Evolutionary conservation across 2,113 vertebrate genomes (phyloP), one percentile per base, ranked within the genome.

Genomic region (Henicopernis longicauda): DNA sequence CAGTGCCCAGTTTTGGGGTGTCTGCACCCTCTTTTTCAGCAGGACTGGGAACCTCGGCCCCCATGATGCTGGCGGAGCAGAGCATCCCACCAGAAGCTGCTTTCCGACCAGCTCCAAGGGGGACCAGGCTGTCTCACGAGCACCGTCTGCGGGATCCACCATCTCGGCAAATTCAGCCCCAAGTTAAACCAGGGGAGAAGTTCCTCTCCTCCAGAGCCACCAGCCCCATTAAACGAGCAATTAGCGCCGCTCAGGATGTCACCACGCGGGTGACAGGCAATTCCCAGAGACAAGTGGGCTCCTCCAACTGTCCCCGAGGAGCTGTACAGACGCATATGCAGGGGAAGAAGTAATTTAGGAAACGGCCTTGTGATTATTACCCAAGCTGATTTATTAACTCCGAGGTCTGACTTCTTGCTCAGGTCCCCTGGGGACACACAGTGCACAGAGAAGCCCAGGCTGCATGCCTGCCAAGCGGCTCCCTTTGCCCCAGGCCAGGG

Each of bases 11-110:
- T 26, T 36, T 25, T 17, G 58, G 23, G n/a, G 58, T 25, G n/a
- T 25, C n/a, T 36, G n/a, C 2, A 2, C n/a, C n/a, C 22, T 25
- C 58, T 61, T 61, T 26, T 25, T 36, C 58, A 36, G n/a, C 58
- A 61, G 15, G n/a, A 61, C 58, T 11, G n/a, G 58, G 15, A 61
- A 16, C n/a, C 58, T 11, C 15, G 0, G 34, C 31, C 31, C 38
- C 65, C 29, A 3, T 31, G 7, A 17, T 11, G 31, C 65, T 14
- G 7, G 44, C 2, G 2, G 32, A 13, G 16, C 25, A 0, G 22
- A 49, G 44, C 32, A 18, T 25, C 66, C 44, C 22, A 69, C 25
- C 26, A 4, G 44, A n/a, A 22, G 31, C 44, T 34, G 32, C 44
- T n/a, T 47, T n/a, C 65, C 16, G 0, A 47, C 32, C 32, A 25